Conservation (phyloP, 2,797 vertebrate genomes). For the Geotrypetes seraphini region DNA sequence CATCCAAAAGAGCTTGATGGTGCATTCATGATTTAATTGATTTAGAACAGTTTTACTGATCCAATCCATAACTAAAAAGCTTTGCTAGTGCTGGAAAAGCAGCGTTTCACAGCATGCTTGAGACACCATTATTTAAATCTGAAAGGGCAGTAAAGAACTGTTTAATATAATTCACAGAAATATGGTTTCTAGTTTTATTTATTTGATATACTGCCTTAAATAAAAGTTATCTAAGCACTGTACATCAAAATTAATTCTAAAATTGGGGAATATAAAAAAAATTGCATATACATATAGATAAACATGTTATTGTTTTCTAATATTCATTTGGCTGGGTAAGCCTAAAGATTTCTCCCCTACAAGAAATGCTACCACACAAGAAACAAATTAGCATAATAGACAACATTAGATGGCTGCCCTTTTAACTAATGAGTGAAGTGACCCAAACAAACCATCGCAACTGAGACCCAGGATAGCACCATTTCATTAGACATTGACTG, state of each 20-base stretch:
- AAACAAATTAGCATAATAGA: constrained; percentile 17
- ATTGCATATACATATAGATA: too few species aligned
- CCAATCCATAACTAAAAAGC: neutral
- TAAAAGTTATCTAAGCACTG: too few species aligned
- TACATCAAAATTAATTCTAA: too few species aligned
- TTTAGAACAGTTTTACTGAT: neutral
- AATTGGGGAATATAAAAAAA: too few species aligned
- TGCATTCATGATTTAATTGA: neutral
- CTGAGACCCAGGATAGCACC: constrained; percentile 24
- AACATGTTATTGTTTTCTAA: constrained; percentile 10
- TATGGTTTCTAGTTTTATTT: too few species aligned
- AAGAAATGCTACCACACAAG: constrained; percentile 32
- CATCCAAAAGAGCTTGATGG: neutral
- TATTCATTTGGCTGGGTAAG: neutral
- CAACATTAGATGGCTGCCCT: constrained; percentile 23
- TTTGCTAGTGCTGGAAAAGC: too few species aligned
- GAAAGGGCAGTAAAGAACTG: too few species aligned
- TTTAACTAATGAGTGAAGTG: constrained; percentile 28
- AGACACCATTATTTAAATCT: too few species aligned
- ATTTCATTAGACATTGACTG: constrained; percentile 12
- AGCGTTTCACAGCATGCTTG: too few species aligned
- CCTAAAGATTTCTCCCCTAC: constrained; percentile 16
- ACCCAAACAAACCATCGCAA: constrained; percentile 28
- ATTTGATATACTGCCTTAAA: too few species aligned
- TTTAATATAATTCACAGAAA: too few species aligned